Conservation (phyloP, 2,113 vertebrate genomes). For the Petrocephalus zakoni region DNA sequence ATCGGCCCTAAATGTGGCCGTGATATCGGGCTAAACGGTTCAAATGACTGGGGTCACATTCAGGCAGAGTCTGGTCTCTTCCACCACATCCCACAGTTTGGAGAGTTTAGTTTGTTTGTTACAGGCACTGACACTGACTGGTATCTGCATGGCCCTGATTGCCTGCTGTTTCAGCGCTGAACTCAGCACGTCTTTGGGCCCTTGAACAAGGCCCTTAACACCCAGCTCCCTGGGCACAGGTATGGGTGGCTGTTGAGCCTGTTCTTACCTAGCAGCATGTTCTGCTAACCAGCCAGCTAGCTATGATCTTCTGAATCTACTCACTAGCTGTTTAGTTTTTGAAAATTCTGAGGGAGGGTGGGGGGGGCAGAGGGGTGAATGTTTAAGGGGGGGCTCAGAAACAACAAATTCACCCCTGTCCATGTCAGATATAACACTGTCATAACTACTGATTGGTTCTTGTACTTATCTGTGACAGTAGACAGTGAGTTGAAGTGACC, state of each 20-base stretch:
- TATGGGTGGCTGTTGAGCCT: too few species aligned
- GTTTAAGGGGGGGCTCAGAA: background rate
- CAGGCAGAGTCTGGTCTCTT: background rate
- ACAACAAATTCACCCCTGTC: background rate
- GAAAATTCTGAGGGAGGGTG: background rate
- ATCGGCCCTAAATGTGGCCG: background rate
- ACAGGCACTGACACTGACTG: background rate
- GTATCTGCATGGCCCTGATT: background rate
- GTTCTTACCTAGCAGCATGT: background rate
- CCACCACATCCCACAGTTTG: background rate
- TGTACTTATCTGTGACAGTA: background rate
- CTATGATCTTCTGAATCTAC: background rate
- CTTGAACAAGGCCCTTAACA: too few species aligned
- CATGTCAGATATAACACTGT: background rate
- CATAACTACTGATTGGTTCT: too few species aligned
- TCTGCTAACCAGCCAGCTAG: background rate
- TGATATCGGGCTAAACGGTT: background rate
- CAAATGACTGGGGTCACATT: slow-evolving; percentile 25
- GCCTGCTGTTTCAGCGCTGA: background rate
- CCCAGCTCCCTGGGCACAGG: too few species aligned
- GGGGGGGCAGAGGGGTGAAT: background rate
- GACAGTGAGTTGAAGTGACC: background rate
- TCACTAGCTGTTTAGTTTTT: background rate
- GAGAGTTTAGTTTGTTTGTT: background rate
- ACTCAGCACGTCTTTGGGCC: too few species aligned